A percentile compares a stretch with the other conserved stretches of the same genome.
Conservation (phyloP, 2,888 invertebrate species). For the Rhabditophanes sp. region DNA sequence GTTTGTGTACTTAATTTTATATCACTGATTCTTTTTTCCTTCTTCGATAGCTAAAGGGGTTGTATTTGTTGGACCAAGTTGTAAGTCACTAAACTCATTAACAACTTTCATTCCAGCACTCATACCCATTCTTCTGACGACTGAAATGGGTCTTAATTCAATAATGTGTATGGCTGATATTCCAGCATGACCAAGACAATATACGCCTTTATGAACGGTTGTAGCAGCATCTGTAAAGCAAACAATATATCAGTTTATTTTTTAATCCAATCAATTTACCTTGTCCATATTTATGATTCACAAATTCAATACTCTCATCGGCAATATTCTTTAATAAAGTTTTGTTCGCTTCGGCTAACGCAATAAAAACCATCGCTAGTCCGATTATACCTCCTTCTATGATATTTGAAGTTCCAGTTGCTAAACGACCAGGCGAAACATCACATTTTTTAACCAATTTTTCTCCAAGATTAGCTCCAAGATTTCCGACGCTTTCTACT, state of each 20-base stretch:
- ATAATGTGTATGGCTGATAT: constrained; percentile 55
- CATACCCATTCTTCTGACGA: constrained; percentile 55
- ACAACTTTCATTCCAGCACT: constrained; percentile 39
- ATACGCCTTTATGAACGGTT: constrained; percentile 56
- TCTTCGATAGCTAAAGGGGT: no score
- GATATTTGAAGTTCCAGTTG: constrained; percentile 18
- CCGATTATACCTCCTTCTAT: constrained; percentile 35
- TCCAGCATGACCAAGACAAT: constrained; percentile 58
- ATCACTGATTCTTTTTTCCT: no score
- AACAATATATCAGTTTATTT: constrained; percentile 2
- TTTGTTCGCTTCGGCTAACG: constrained; percentile 58
- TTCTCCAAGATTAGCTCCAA: constrained; percentile 56
- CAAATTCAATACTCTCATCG: constrained; percentile 60
- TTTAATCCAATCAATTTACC: no score
- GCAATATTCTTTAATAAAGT: constrained; percentile 53
- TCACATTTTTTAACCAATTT: constrained; percentile 54
- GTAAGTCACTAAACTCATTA: no score
- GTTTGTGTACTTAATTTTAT: no score
- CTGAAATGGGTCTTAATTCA: constrained; percentile 55
- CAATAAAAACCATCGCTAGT: constrained; percentile 57
- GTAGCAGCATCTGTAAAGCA: constrained; percentile 52
- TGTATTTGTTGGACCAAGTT: no score
- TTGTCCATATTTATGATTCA: constrained; percentile 56
- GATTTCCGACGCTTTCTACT: constrained; percentile 54
- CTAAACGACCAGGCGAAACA: constrained; percentile 19